Evolutionary conservation across 2,113 vertebrate genomes (phyloP).

Genomic region (Otis tarda): DNA sequence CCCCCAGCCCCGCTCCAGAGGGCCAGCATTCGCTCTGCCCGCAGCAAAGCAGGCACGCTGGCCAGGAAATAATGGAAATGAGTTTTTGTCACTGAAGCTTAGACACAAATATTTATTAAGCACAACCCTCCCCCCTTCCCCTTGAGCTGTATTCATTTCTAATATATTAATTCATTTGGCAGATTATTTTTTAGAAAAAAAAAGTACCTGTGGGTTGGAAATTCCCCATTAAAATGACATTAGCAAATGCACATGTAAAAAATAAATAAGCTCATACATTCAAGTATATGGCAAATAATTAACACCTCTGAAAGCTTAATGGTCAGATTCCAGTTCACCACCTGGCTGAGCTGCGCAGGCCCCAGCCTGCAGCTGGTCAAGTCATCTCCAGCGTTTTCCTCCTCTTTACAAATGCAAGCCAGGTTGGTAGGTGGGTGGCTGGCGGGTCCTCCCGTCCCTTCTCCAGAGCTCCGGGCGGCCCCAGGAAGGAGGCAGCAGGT

Average conservation of each 20-base stretch:
- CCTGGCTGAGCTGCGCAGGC: background rate
- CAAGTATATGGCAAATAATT: constrained; percentile 67
- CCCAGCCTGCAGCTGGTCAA: background rate
- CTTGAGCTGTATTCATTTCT: background rate
- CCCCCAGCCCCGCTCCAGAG: background rate
- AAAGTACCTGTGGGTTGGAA: constrained; percentile 67
- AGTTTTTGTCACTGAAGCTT: background rate
- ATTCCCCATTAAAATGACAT: constrained; percentile 50
- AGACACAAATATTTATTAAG: constrained; percentile 73
- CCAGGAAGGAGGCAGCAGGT: background rate
- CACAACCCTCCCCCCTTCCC: background rate
- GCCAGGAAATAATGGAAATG: background rate
- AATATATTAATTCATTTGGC: constrained; percentile 69
- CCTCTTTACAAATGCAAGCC: background rate
- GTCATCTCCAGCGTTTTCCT: background rate
- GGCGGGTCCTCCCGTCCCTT: background rate
- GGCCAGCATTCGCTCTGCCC: background rate
- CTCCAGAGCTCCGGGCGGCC: background rate
- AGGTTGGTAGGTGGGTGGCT: background rate
- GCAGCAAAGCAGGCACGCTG: background rate
- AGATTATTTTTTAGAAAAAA: constrained; percentile 64
- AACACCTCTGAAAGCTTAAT: constrained; percentile 33
- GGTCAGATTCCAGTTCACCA: constrained; percentile 50
- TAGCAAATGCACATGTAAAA: constrained; percentile 67
- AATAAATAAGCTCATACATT: constrained; percentile 76